Base-by-base conservation (phyloP, 1,140 invertebrate species). In the Cotesia chilonis region DNA sequence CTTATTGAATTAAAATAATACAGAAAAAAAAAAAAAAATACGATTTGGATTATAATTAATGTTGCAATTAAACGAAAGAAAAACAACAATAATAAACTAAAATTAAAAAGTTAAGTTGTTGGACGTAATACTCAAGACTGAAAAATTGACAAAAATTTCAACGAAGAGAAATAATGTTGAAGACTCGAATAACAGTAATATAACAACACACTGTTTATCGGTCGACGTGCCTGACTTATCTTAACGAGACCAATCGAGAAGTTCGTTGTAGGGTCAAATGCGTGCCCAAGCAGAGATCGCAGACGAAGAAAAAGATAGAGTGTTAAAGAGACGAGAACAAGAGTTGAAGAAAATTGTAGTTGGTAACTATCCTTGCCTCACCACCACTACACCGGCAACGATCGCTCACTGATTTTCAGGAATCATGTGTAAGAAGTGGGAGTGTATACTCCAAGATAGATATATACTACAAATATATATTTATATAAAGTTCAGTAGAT, bases 201-300 rank as follows among this genome's bases (percentile, higher is more conserved):
- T 20, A 28, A 55, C 51, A 66, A 37, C 1, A 36, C 14, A 67
- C 14, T 14, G 28, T 17, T 12, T 55, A 65, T 65, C 35, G n/a
- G 47, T 54, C 38, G 41, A 37, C 67, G 71, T 51, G 72, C 72
- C 72, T 74, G 72, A 70, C 72, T 69, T 74, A 67, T 74, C 68
- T 70, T 74, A 74, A 74, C 72, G 54, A 74, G 51, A 52, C 72
- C 72, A 74, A 74, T 74, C 67, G 61, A 38, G 61, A 37, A 70
- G 67, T 74, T 74, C 72, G 68, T 65, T 70, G 72, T 65, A 74
- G 68, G 72, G 72, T 74, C 72, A 74, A 74, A 74, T 36, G 47
- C 55, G 17, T 35, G 54, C 68, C 41, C 12, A 54, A 63, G 17
- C 41, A 47, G 51, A 28, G 47, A 66, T 51, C 38, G 4, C 38